Conservation (phyloP, 1,140 invertebrate species). For the Sycophila sp. region DNA sequence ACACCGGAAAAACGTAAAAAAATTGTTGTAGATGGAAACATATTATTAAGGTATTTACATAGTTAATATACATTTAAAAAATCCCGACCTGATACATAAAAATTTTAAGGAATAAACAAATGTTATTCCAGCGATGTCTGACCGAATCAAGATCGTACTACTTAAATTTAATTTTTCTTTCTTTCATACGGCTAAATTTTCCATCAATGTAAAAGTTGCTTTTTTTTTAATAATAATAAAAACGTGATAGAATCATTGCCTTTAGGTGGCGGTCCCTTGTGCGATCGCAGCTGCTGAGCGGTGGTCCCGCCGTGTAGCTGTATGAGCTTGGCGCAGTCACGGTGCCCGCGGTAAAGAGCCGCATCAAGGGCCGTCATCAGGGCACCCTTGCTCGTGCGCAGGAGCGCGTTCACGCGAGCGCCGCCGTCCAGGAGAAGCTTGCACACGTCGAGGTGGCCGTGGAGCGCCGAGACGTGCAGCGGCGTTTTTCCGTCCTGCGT, state of each 20-base stretch:
- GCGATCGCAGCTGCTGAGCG: slow-evolving; percentile 53
- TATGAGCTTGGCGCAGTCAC: slow-evolving; percentile 91
- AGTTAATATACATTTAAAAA: too few relatives aligned
- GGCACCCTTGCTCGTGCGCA: slow-evolving; percentile 83
- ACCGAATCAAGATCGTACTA: too few relatives aligned
- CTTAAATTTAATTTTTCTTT: too few relatives aligned
- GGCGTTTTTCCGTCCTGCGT: slow-evolving; percentile 94
- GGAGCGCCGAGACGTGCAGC: slow-evolving; percentile 92
- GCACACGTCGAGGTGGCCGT: slow-evolving; percentile 94
- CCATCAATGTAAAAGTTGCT: too few relatives aligned
- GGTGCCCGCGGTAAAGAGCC: slow-evolving; percentile 84
- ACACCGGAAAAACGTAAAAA: too few relatives aligned
- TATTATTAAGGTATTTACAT: too few relatives aligned
- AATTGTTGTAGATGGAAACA: too few relatives aligned
- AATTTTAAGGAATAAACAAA: too few relatives aligned
- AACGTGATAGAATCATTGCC: slow-evolving; percentile 45
- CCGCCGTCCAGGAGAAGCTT: slow-evolving; percentile 85
- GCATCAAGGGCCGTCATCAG: slow-evolving; percentile 91
- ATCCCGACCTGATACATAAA: too few relatives aligned
- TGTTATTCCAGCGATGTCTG: too few relatives aligned
- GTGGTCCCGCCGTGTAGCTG: slow-evolving; percentile 85
- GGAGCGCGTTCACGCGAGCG: slow-evolving; percentile 84
- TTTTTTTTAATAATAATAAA: slow-evolving; percentile 33
- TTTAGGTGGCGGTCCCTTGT: slow-evolving; percentile 52
- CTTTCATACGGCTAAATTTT: too few relatives aligned